Base-by-base conservation (phyloP, 2,797 vertebrate genomes). In the Hybognathus amarus region DNA sequence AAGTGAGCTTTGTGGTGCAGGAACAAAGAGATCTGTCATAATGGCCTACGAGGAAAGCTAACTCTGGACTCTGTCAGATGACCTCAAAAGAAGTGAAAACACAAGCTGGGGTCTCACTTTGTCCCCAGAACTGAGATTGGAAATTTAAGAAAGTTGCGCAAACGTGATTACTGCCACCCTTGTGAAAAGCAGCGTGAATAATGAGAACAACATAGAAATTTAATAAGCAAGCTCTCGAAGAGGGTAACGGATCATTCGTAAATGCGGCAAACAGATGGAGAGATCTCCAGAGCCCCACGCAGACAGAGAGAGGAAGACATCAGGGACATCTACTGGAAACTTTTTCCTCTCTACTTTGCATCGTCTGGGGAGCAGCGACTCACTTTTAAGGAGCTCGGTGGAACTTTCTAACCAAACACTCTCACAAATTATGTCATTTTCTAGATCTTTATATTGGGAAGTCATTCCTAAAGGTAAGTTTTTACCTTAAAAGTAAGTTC, bases 1-100 rank as follows among this genome's bases (percentile, higher is more conserved):
- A 98, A 98, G 96, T 94, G 87, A 88, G 92, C 91, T 93, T 90
- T 90, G 91, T 94, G 91, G 92, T 89, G 92, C 74, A 86, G 94
- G 95, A 96, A 97, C 95, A 96, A 97, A 97, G 94, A 94, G 91
- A 94, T 95, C 94, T 90, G 90, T 90, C 93, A 91, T 94, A 94
- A 95, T 91, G 92, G 91, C 89, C 88, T 85, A 91, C 89, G 86
- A 84, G 92, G 89, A 94, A 94, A 93, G 92, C 91, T 92, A 91
- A 95, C 91, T 91, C 91, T 93, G 89, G 93, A 87, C 88, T 91
- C 87, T 89, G 91, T 88, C 90, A 92, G 87, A 85, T 86, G 87
- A 88, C 88, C 90, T 90, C 87, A 90, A 84, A 42, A 61, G 66
- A 79, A 79, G 73, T 40, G 27, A 63, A 78, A 78, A 83, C 52